These are phyloP conservation scores for Noctua comes DNA, from an alignment of 2,888 invertebrate species.

Conservation along the genomic window DNA sequence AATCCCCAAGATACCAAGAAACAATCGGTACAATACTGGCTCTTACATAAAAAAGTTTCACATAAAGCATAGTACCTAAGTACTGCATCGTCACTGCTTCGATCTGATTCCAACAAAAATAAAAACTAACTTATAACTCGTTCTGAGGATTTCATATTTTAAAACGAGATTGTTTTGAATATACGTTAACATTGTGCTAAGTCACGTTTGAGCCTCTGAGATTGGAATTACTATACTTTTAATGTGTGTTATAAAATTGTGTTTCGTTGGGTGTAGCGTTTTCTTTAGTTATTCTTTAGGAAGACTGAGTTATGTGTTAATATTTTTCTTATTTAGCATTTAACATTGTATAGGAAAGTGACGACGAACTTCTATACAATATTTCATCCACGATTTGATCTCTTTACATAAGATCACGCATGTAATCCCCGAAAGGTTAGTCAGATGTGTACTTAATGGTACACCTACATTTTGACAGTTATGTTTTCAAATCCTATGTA, in stretches of 20 bases:
- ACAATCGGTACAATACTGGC: slow-evolving; percentile 50
- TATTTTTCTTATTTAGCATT: background rate
- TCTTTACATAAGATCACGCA: too few species aligned
- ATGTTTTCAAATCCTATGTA: too few species aligned
- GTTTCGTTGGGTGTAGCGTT: background rate
- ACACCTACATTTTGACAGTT: background rate
- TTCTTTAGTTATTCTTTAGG: background rate
- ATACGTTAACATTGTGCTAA: slow-evolving; percentile 80
- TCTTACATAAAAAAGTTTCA: slow-evolving; percentile 54
- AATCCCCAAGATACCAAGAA: slow-evolving; percentile 47
- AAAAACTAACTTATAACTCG: slow-evolving; percentile 77
- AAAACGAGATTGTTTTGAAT: slow-evolving; percentile 86
- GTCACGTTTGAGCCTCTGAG: slow-evolving; percentile 77
- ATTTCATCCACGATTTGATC: background rate
- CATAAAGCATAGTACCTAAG: slow-evolving; percentile 62
- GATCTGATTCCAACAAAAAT: slow-evolving; percentile 79
- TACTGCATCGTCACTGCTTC: slow-evolving; percentile 80
- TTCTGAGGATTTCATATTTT: slow-evolving; percentile 88
- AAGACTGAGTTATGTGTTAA: background rate
- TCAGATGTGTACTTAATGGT: too few species aligned
- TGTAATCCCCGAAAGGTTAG: too few species aligned
- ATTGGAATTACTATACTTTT: slow-evolving; percentile 59
- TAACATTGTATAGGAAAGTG: background rate
- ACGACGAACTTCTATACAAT: background rate
- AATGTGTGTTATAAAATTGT: slow-evolving; percentile 37